Base-by-base conservation (phyloP, 2,113 vertebrate species). In the Channa maculata region DNA sequence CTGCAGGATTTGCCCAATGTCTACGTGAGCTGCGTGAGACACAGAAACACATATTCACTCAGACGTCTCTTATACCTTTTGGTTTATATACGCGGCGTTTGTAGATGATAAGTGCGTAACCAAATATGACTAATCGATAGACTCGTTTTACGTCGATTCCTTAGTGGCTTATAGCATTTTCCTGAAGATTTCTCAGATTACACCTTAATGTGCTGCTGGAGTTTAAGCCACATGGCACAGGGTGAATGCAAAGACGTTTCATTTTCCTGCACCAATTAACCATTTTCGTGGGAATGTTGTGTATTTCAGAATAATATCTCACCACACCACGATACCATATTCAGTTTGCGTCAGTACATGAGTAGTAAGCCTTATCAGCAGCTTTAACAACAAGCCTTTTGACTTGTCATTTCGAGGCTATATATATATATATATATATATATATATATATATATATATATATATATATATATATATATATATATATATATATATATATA, bases 401-500 rank as follows among this genome's bases (percentile, higher is more conserved):
- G 34, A 48, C 34, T 79, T 72, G 80, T 76, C 82, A 72, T 13
- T 57, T 76, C 39, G 13, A 3, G 11, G 57, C 49, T 79, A 67
- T 37, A 80, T 79, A 83, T 80, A 24, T 24, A 24, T 24, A 24
- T 24, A 24, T 24, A 24, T 24, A 24, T 24, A 24, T 24, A 24
- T 24, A 24, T 24, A 24, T 24, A 1, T 24, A 24, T 24, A 24
- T 24, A 24, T 24, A 24, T 24, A 24, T 24, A 24, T 24, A 24
- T 24, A 24, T 24, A 1, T 24, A 24, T 24, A 24, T 79, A 67
- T 37, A 80, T 79, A 83, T 80, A 24, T 24, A 24, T 24, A 24
- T 24, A 24, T 24, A 24, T 24, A 24, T 24, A 24, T 24, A 24
- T 24, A 24, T 24, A 24, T 24, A 1, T 24, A 24, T 24, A 24